Conservation (phyloP, 2,888 invertebrate genomes). For the Leptarthrus brevirostris region DNA sequence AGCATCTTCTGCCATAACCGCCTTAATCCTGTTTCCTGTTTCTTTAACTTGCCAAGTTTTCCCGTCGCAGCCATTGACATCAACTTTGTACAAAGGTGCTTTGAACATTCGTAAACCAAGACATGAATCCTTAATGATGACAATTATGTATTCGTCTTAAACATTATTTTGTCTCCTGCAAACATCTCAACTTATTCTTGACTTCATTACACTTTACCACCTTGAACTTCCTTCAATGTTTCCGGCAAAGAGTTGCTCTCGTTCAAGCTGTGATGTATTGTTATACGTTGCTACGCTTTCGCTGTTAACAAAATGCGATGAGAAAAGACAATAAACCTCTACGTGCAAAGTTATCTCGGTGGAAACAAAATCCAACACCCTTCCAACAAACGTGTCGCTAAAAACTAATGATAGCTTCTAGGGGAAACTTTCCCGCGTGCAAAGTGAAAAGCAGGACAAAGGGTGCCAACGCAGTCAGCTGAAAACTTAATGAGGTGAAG, state of each 20-base stretch:
- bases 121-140: constrained; percentile 53
- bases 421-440: background rate
- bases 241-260: constrained; percentile 24
- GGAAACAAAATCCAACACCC: background rate
- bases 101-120: constrained; percentile 51
- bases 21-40: background rate
- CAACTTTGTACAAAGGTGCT: constrained; percentile 11
- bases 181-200: constrained; percentile 1
- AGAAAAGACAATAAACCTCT: constrained; percentile 33
- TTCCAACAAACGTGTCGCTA: constrained; percentile 5
- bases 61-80: constrained; percentile 33
- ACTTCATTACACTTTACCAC: constrained; percentile 37
- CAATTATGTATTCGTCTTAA: constrained; percentile 51
- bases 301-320: constrained; percentile 15
- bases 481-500: constrained; percentile 34
- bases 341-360: constrained; percentile 11
- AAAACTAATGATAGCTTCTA: constrained; percentile 22
- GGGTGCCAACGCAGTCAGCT: background rate
- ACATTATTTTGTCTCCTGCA: constrained; percentile 17
- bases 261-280: constrained; percentile 35
- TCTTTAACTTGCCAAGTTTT: constrained; percentile 17
- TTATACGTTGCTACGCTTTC: background rate
- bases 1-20: background rate
- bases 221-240: constrained; percentile 34
- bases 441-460: background rate